Percentiles rank a stretch among this genome's conserved stretches.
phyloP scores from a whole-genome alignment of 2,888 invertebrate species.

The Drosophila vallismaia region DNA sequence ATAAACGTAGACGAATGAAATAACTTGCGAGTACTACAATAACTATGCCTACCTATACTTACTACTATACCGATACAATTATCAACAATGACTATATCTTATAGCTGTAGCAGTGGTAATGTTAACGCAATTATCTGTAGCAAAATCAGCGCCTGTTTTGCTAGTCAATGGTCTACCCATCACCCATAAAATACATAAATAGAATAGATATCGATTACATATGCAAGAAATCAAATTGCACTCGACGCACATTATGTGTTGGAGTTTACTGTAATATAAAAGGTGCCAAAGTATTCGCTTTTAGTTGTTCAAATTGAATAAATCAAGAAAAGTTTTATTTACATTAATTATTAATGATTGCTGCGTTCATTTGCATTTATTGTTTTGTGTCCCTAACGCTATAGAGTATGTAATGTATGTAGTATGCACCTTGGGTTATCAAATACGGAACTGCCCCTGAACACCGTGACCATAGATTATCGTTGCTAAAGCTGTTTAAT shows the following conservation, averaged over 20 bases:
- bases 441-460: constrained; percentile 1
- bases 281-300: constrained; percentile 79
- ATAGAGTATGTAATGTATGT: background rate
- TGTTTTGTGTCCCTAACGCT: background rate
- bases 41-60: constrained; percentile 52
- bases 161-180: constrained; percentile 60
- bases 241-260: constrained; percentile 23
- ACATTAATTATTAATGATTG: constrained; percentile 31
- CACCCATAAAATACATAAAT: constrained; percentile 23
- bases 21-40: constrained; percentile 67
- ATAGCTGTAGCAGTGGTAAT: constrained; percentile 63
- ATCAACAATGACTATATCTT: constrained; percentile 42
- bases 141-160: constrained; percentile 67
- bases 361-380: constrained; percentile 2
- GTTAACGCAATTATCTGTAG: constrained; percentile 62
- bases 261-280: constrained; percentile 50
- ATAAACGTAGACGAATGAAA: constrained; percentile 51
- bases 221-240: constrained; percentile 25
- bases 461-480: constrained; percentile 38
- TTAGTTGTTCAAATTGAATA: constrained; percentile 69
- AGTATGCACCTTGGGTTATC: constrained; percentile 1
- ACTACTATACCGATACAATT: constrained; percentile 27
- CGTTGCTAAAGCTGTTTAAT: constrained; percentile 56
- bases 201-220: constrained; percentile 14
- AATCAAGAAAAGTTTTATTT: constrained; percentile 55